Base-by-base conservation (phyloP, 2,113 vertebrate genomes). In the Collichthys lucidus region DNA sequence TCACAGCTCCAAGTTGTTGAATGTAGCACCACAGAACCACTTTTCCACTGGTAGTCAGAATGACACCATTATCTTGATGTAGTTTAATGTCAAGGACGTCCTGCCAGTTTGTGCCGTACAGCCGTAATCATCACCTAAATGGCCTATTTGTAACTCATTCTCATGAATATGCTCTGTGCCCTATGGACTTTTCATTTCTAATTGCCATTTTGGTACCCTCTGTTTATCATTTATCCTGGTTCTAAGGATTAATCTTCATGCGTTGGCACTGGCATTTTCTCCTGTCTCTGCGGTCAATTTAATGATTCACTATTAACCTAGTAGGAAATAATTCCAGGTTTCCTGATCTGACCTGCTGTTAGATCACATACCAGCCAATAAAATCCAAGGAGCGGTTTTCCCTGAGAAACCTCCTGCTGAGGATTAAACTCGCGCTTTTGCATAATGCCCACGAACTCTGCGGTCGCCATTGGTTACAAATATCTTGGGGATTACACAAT, bases 341-440 rank as follows among this genome's bases (percentile, higher is more conserved):
- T 72, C 66, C 71, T 77, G 70, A 70, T 61, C 85, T 61, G 70
- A 79, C 59, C 65, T 74, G 59, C 22, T 79, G 60, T 53, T 71
- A 72, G 67, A 76, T 72, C 20, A 16, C 31, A 46, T 68, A 46
- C 35, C 60, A 66, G 76, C 75, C 82, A 79, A 73, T 85, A 73
- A 81, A 90, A 87, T 79, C 76, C 72, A 40, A 61, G 64, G 46
- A 82, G 91, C 56, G 50, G 62, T 62, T 89, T 90, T 83, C 70
- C 61, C 72, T 65, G 46, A 78, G 63, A 89, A 89, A 81, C 74
- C 82, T 88, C 63, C 74, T 89, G 83, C 64, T 19, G 3, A 46
- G 78, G 85, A 83, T 88, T 89, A 85, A 88, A 87, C 56, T 82
- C 64, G n/a, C 26, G 8, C 70, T 85, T 88, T 86, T 90, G 15